Conservation (phyloP, 2,797 vertebrate genomes). For the Gymnocypris eckloni region DNA sequence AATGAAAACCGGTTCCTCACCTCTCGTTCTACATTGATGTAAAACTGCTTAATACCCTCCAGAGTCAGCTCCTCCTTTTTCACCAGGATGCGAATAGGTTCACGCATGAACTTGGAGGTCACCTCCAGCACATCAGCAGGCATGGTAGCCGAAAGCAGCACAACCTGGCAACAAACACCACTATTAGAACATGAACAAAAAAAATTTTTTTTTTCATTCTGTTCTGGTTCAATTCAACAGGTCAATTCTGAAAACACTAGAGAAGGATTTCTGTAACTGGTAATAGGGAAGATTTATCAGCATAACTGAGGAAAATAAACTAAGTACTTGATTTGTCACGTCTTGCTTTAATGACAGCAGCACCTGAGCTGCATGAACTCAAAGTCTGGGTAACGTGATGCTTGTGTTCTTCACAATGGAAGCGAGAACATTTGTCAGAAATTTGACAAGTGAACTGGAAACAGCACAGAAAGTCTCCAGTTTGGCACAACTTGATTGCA, state of each 20-base stretch:
- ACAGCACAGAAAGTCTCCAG: not conserved
- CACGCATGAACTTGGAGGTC: constrained; percentile 99
- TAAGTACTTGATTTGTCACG: not conserved
- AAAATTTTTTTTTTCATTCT: too few relatives aligned
- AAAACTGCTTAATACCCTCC: constrained; percentile 99
- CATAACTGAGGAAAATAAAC: not conserved
- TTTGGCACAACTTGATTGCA: not conserved
- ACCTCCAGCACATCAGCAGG: constrained; percentile 97
- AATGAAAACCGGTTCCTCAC: constrained; percentile 65
- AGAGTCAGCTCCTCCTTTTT: constrained; percentile 99
- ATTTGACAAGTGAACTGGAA: not conserved
- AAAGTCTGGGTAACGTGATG: not conserved
- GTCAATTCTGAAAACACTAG: not conserved
- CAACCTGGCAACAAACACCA: constrained; percentile 80
- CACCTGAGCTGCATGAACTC: not conserved
- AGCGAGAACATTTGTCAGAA: not conserved
- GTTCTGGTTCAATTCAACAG: too few relatives aligned
- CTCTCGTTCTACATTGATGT: constrained; percentile 98
- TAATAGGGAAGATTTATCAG: not conserved
- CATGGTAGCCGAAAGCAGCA: constrained; percentile 97
- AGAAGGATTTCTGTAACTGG: not conserved
- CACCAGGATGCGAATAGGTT: constrained; percentile 96
- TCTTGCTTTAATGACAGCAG: not conserved
- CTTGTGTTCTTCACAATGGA: not conserved
- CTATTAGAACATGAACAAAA: not conserved